Conservation (phyloP, 2,113 vertebrate genomes). For the Phylloscopus whistleri region DNA sequence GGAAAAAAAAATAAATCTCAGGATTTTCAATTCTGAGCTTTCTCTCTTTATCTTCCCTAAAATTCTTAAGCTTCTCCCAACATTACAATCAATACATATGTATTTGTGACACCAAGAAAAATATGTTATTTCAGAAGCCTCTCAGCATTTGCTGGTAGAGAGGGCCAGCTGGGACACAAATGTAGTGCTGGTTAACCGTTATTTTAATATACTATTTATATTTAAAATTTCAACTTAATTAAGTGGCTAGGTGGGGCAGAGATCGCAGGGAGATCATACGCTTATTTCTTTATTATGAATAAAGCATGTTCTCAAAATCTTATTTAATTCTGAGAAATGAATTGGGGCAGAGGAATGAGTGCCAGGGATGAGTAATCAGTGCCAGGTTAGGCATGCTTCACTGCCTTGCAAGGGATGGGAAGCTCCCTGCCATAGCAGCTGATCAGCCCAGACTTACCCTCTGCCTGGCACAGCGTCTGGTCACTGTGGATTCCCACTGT, state of each 20-base stretch:
- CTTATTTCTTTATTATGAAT: neutral
- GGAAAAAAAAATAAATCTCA: no score
- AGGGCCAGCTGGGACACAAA: neutral
- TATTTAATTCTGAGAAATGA: neutral
- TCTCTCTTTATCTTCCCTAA: neutral
- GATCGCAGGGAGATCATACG: neutral
- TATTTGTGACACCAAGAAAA: neutral
- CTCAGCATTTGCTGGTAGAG: neutral
- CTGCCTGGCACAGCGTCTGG: neutral
- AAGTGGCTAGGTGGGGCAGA: neutral
- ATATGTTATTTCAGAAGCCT: neutral
- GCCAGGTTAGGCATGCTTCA: constrained; percentile 12
- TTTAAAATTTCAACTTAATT: neutral
- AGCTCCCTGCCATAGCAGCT: neutral
- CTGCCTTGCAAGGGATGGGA: neutral
- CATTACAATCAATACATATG: neutral
- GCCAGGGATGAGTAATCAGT: constrained; percentile 32
- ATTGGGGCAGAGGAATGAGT: neutral
- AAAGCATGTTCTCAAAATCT: neutral
- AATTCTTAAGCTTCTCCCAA: neutral
- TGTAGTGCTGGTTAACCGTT: neutral
- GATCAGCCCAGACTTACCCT: neutral
- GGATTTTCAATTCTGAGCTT: neutral
- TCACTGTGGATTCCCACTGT: neutral
- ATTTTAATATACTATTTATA: neutral